Base-by-base conservation (phyloP, 2,888 invertebrate genomes). In the Agrochola circellaris region DNA sequence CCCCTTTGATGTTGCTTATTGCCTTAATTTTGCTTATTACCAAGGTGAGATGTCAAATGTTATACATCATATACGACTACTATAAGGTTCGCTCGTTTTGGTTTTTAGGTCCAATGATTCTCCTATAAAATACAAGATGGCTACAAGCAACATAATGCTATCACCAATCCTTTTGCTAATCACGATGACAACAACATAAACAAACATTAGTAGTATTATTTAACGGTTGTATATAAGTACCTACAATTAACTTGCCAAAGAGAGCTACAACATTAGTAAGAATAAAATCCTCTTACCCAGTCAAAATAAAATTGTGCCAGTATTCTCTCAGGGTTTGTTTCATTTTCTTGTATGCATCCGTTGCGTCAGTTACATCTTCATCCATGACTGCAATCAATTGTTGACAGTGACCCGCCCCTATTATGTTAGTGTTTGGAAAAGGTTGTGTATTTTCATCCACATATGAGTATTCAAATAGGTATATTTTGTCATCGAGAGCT, bases 391-490 rank as follows among this genome's bases (percentile, higher is more conserved):
- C 88, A 0, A 48, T 1, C 0, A 84, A 68, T 82, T 94, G 93
- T 0, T 85, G 78, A 66, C 92, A 90, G 54, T 93, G 93, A 9
- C 23, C 26, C 0, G 93, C 91, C 9, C 92, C 93, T 42, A 83
- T 77, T 11, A 89, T 75, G 5, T 89, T 70, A 3, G 90, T 91
- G 17, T 90, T 51, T 5, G 88, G 89, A 61, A 92, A 79, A 3
- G 73, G 20, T 3, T 81, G 78, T 5, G 86, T 88, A 45, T 89
- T 65, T 0, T 88, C 80, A 73, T 92, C 90, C 6, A 88, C 83
- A 87, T 90, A 93, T 0, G 91, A 90, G 81, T 92, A 93, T 68
- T 92, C 89, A 78, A 92, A 93, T 9, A 93, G 81, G 81, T 91
- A 93, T 65, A 93, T 89, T 51, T 87, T 79, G 56, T 92, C 81